These are phyloP conservation scores for Anseranas semipalmata DNA, from an alignment of 2,113 vertebrate species.

Conservation along the genomic window DNA sequence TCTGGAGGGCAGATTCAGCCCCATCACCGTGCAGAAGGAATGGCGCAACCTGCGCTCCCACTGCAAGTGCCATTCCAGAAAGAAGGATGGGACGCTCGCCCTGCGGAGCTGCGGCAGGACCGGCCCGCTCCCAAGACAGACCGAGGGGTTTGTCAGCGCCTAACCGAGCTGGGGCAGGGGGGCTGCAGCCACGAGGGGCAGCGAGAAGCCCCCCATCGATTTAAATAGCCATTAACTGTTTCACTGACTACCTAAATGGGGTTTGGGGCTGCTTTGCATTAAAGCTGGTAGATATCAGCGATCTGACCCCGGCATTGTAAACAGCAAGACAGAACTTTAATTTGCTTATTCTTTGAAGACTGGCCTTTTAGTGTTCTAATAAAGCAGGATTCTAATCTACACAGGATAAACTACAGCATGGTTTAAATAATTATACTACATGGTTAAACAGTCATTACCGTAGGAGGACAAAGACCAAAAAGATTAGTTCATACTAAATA, in stretches of 20 bases:
- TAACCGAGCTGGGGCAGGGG: not conserved
- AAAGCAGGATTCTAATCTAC: conserved; percentile 35
- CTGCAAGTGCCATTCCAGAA: not conserved
- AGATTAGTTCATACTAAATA: conserved; percentile 56
- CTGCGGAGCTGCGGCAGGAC: not conserved
- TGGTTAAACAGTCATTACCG: conserved; percentile 43
- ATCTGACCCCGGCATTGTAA: conserved; percentile 38
- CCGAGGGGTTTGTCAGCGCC: not conserved
- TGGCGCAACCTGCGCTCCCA: not conserved
- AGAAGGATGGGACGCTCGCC: not conserved
- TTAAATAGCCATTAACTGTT: conserved; percentile 6
- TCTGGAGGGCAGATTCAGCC: not conserved
- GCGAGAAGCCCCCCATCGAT: not conserved
- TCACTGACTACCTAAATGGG: not conserved
- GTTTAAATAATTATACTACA: conserved; percentile 49
- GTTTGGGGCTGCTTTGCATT: not conserved
- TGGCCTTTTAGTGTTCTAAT: conserved; percentile 18
- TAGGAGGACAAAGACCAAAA: conserved; percentile 28
- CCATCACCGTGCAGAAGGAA: not conserved
- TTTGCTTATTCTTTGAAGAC: conserved; percentile 57
- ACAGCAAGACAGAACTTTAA: conserved; percentile 23
- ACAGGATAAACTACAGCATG: conserved; percentile 3
- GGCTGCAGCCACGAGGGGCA: not conserved
- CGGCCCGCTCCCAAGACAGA: not conserved
- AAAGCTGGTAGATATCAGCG: conserved; percentile 2